These are phyloP conservation scores for Denticeps clupeoides DNA, from an alignment of 2,797 vertebrate species.

Conservation along the genomic window DNA sequence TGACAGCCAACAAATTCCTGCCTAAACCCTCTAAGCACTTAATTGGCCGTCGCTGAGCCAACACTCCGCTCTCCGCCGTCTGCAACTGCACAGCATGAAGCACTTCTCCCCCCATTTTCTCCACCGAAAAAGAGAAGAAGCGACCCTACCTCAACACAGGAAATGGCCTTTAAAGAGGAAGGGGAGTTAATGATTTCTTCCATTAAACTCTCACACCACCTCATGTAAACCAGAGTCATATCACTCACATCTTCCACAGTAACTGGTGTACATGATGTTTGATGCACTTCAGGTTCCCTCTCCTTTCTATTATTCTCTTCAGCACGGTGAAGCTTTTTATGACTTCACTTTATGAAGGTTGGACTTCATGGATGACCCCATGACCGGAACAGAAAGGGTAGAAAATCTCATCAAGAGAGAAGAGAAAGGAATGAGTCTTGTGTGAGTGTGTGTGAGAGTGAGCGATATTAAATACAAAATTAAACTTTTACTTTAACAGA, in stretches of 20 bases:
- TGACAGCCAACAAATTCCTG: slow-evolving; percentile 54
- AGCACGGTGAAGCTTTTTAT: no score
- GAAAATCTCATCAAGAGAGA: no score
- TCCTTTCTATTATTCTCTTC: neutral
- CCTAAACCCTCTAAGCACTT: slow-evolving; percentile 49
- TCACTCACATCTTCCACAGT: neutral
- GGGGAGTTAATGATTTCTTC: slow-evolving; percentile 20
- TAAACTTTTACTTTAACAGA: no score
- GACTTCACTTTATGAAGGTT: no score
- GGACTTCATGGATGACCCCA: no score
- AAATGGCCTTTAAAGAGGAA: slow-evolving; percentile 16
- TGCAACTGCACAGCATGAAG: slow-evolving; percentile 22
- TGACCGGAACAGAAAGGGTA: no score
- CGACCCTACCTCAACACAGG: slow-evolving; percentile 16
- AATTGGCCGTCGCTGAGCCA: slow-evolving; percentile 39
- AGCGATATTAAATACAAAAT: no score
- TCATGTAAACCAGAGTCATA: neutral
- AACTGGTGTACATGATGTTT: no score
- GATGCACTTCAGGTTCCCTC: neutral
- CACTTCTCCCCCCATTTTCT: slow-evolving; percentile 10
- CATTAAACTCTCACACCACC: neutral
- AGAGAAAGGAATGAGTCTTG: no score
- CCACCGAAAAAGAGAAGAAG: neutral
- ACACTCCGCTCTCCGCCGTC: slow-evolving; percentile 37
- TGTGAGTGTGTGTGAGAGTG: no score